A percentile compares a stretch with the other conserved stretches of the same genome.
These are phyloP conservation scores for Clusia tigrina DNA, from an alignment of 2,888 invertebrate genomes.

Conservation along the genomic window DNA sequence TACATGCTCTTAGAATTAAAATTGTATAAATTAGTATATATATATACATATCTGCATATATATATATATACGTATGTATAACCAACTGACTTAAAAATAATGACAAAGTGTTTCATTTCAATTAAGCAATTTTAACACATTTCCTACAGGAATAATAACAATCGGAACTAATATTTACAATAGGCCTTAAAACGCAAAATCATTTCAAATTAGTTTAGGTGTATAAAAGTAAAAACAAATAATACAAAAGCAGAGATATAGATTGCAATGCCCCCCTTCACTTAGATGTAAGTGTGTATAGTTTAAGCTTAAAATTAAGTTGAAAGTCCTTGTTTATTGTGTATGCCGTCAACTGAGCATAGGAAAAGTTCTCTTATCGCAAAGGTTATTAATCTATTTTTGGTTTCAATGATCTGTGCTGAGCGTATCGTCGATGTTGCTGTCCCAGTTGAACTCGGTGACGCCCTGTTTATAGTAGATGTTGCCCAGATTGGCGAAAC, in stretches of 20 bases:
- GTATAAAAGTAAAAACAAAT: constrained; percentile 17
- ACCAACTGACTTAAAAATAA: too few species aligned
- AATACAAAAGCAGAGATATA: constrained; percentile 18
- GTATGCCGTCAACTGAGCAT: neutral
- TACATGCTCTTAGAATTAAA: too few species aligned
- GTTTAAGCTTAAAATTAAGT: constrained; percentile 46
- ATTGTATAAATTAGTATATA: too few species aligned
- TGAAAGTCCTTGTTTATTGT: constrained; percentile 45
- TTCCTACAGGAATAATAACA: neutral
- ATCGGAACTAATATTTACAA: constrained; percentile 23
- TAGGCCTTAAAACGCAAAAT: constrained; percentile 8
- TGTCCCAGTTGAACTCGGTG: constrained; percentile 90
- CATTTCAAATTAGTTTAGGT: neutral
- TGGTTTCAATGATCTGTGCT: constrained; percentile 61
- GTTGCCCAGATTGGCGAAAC: constrained; percentile 86
- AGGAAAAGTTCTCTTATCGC: neutral
- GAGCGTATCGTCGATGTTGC: constrained; percentile 76
- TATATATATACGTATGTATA: too few species aligned
- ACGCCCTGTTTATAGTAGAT: constrained; percentile 77
- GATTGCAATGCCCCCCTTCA: neutral
- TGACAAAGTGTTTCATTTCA: constrained; percentile 13
- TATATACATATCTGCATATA: too few species aligned
- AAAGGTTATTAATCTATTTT: constrained; percentile 34
- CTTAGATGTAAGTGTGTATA: constrained; percentile 30
- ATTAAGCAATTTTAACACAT: neutral